Percentiles rank a stretch among this genome's conserved stretches.
Conservation (phyloP, 2,888 invertebrate species). For the Cryptosula pallasiana region DNA sequence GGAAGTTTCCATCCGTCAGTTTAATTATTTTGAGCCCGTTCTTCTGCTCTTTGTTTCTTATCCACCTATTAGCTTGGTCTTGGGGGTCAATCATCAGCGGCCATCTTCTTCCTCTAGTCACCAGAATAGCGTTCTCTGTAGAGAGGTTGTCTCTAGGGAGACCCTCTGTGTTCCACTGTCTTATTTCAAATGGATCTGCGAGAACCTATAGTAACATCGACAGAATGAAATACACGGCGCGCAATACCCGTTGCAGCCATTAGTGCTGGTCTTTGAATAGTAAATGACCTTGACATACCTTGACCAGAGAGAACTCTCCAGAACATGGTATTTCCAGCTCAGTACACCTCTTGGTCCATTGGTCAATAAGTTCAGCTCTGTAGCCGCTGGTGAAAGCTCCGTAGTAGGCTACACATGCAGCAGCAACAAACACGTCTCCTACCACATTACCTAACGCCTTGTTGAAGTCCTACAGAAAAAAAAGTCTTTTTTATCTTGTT, state of each 20-base stretch:
- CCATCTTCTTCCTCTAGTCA: conserved; percentile 53
- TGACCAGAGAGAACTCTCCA: conserved; percentile 61
- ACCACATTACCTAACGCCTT: conserved; percentile 50
- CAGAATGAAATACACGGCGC: no score
- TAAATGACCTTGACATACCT: conserved; percentile 22
- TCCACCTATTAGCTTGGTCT: conserved; percentile 53
- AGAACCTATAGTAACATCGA: conserved; percentile 37
- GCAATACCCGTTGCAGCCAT: no score
- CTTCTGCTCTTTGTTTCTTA: conserved; percentile 46
- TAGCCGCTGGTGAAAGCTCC: conserved; percentile 54
- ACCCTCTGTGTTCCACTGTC: conserved; percentile 57
- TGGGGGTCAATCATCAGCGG: conserved; percentile 56
- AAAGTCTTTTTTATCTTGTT: no score
- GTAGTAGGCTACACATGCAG: conserved; percentile 54
- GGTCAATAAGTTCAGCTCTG: conserved; percentile 57
- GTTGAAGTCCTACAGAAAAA: conserved; percentile 43
- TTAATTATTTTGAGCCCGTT: conserved; percentile 53
- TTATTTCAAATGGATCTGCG: conserved; percentile 60
- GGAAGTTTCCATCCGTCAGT: conserved; percentile 49
- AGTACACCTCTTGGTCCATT: conserved; percentile 67
- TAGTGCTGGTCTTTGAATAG: no score
- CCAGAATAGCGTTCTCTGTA: conserved; percentile 54
- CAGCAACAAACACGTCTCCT: conserved; percentile 54
- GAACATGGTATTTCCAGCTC: conserved; percentile 68
- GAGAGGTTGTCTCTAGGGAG: conserved; percentile 53